A percentile compares a stretch with the other conserved stretches of the same genome.
Conservation (phyloP, 1,140 invertebrate species). For the Homalodisca vitripennis region DNA sequence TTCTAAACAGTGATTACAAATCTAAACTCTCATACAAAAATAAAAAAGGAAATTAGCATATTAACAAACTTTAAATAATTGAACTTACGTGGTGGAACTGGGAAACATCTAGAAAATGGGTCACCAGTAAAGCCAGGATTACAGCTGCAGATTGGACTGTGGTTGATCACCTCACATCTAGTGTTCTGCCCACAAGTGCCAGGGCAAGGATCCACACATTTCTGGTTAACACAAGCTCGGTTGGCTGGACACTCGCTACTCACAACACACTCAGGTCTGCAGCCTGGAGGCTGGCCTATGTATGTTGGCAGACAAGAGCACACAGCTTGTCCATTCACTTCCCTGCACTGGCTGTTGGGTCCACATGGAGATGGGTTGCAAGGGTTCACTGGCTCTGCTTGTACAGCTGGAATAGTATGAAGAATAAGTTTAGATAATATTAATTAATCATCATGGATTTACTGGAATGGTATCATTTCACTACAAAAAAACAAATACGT, state of each 20-base stretch:
- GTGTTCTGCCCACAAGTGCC: slow-evolving; percentile 59
- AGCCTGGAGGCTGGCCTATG: slow-evolving; percentile 53
- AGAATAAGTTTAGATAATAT: too few species aligned
- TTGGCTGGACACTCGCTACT: slow-evolving; percentile 56
- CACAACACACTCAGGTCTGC: slow-evolving; percentile 56
- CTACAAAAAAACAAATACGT: too few species aligned
- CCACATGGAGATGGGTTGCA: slow-evolving; percentile 58
- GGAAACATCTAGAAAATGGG: slow-evolving; percentile 43
- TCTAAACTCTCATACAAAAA: slow-evolving; percentile 49
- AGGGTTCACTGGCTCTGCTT: slow-evolving; percentile 40
- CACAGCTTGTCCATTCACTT: slow-evolving; percentile 53
- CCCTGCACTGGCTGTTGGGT: slow-evolving; percentile 56
- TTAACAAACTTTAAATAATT: slow-evolving; percentile 36
- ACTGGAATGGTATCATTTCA: too few species aligned
- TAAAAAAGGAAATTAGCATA: slow-evolving; percentile 44
- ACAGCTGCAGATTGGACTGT: slow-evolving; percentile 53
- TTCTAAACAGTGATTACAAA: slow-evolving; percentile 43
- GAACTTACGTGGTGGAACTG: slow-evolving; percentile 50
- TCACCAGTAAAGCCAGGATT: slow-evolving; percentile 43
- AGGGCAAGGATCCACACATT: slow-evolving; percentile 57
- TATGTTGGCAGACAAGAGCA: slow-evolving; percentile 58
- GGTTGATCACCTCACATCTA: slow-evolving; percentile 49
- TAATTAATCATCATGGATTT: too few species aligned
- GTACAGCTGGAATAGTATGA: slow-evolving; percentile 45
- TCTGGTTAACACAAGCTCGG: slow-evolving; percentile 57